Evolutionary conservation across 1,140 invertebrate species (phyloP).

Genomic region (Uloborus diversus): DNA sequence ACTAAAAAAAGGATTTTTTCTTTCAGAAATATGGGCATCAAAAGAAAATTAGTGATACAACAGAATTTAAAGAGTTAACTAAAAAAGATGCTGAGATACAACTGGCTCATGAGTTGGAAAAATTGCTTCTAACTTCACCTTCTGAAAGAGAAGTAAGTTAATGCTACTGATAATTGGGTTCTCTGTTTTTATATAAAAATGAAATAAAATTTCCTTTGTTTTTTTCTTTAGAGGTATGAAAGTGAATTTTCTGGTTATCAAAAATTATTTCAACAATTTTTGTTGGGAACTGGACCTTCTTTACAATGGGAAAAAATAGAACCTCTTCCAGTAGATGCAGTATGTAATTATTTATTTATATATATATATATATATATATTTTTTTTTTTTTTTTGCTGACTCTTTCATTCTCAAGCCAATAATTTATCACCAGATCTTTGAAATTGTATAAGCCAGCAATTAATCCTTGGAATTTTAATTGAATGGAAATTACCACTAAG

Average conservation of each 20-base stretch:
- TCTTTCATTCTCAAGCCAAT: too few relatives aligned
- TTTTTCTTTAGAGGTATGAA: constrained; percentile 62
- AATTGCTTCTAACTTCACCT: constrained; percentile 74
- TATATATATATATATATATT: not conserved
- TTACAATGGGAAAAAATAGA: constrained; percentile 93
- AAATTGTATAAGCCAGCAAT: too few relatives aligned
- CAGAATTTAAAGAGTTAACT: constrained; percentile 89
- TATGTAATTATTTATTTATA: too few relatives aligned
- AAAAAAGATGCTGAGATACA: constrained; percentile 86
- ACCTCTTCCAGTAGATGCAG: constrained; percentile 83
- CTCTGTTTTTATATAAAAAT: not conserved
- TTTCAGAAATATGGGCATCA: constrained; percentile 45
- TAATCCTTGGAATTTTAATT: too few relatives aligned
- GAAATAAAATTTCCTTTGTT: too few relatives aligned
- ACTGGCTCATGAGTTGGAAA: constrained; percentile 81
- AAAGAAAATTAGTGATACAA: constrained; percentile 77
- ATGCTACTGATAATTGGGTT: not conserved
- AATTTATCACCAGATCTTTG: too few relatives aligned
- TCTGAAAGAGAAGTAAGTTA: constrained; percentile 65
- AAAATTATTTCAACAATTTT: constrained; percentile 83
- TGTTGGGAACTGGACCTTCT: constrained; percentile 84
- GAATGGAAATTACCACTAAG: too few relatives aligned
- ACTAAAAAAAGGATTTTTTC: not conserved
- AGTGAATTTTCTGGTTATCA: constrained; percentile 84
- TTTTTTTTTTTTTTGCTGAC: not conserved